A percentile compares a stretch with the other conserved stretches of the same genome.
phyloP scores from a whole-genome alignment of 2,888 invertebrate species.

The Cryptocephalus moraei region DNA sequence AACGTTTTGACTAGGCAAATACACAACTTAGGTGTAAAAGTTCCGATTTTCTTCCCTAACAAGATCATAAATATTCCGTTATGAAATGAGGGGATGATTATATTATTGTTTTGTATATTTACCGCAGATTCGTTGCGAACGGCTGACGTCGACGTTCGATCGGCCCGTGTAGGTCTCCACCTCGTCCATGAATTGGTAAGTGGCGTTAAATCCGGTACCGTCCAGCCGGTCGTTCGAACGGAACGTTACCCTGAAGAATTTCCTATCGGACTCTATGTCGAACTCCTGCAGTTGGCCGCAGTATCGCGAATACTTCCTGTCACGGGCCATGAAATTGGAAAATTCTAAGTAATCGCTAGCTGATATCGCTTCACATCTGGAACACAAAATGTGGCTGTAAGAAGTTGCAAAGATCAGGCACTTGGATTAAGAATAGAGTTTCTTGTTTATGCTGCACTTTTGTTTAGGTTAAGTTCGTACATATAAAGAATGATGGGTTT shows the following conservation, averaged over 20 bases:
- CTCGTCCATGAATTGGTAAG: constrained; percentile 74
- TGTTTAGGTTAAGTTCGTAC: not conserved
- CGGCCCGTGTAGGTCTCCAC: constrained; percentile 48
- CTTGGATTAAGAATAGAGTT: too few species aligned
- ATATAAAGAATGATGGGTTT: not conserved
- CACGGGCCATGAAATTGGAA: constrained; percentile 85
- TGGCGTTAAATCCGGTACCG: constrained; percentile 87
- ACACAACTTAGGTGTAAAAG: too few species aligned
- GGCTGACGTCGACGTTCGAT: constrained; percentile 10
- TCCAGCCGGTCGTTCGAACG: constrained; percentile 89
- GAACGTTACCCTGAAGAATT: constrained; percentile 92
- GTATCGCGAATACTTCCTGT: constrained; percentile 79
- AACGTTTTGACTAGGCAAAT: too few species aligned
- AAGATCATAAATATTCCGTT: too few species aligned
- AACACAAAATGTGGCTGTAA: constrained; percentile 15
- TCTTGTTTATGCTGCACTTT: too few species aligned
- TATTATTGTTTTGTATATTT: not conserved
- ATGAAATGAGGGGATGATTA: too few species aligned
- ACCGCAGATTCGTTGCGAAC: constrained; percentile 6
- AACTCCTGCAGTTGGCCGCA: constrained; percentile 80
- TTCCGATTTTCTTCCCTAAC: too few species aligned
- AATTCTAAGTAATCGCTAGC: constrained; percentile 95
- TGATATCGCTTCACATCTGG: constrained; percentile 79
- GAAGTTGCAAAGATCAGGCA: too few species aligned
- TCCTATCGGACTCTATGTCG: constrained; percentile 76